Base-by-base conservation (phyloP, 2,113 vertebrate genomes). In the Hylia prasina region DNA sequence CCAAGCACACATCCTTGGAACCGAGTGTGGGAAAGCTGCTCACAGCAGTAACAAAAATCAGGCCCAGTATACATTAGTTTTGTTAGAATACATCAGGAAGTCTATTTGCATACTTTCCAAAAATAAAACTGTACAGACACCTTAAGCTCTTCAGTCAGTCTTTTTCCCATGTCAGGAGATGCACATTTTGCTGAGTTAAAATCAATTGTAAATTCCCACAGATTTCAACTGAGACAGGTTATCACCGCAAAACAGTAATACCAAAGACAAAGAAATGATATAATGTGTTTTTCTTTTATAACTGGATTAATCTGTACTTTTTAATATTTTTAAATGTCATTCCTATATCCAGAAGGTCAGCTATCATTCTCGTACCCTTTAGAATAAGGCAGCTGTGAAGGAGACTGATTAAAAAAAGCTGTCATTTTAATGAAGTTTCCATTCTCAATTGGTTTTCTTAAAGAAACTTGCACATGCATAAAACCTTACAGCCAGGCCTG, bases 381-480 rank as follows among this genome's bases (percentile, higher is more conserved):
- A 76, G 70, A 94, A 65, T 72, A 85, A 85, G 87, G 85, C 87
- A 94, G 66, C 50, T 91, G 45, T 93, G 93, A 95, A 93, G 48
- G 56, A 19, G 15, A 85, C 53, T 71, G 77, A 87, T 96, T 63
- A 51, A 82, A 70, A 93, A 94, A 87, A 30, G 21, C 66, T 85
- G 87, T 91, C 45, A 77, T 91, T 96, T 97, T 96, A 96, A 97
- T 93, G 89, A 94, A 76, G 65, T 82, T 89, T 95, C 81, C 47
- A 27, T 89, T 95, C 61, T 87, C 14, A 28, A 60, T 65, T 94
- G 50, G 27, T 79, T 96, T 93, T 84, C 63, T 89, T 31, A 42
- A 76, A 83, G 63, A 91, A 68, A 70, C 42, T 82, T 83, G 51
- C 31, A 77, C 42, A 47, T 54, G 44, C 73, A 53, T 84, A 71